Conservation (phyloP, 2,888 invertebrate species). For the Mactromeris polynyma region DNA sequence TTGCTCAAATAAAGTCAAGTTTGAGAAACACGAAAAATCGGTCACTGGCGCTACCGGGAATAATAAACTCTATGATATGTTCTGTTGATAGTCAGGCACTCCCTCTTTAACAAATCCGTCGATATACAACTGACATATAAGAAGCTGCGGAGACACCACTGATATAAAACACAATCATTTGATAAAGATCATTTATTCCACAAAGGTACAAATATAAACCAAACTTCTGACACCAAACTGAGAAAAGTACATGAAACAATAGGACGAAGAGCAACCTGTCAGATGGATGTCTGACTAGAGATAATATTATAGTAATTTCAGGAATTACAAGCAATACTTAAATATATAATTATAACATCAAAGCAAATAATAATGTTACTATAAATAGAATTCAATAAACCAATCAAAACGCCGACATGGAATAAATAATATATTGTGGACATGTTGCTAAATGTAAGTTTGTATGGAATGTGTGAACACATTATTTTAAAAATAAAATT, state of each 20-base stretch:
- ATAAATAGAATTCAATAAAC: neutral
- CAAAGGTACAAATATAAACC: slow-evolving; percentile 1
- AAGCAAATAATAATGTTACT: neutral
- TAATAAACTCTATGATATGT: too few species aligned
- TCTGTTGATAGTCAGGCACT: too few species aligned
- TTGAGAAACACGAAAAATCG: too few species aligned
- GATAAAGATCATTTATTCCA: slow-evolving; percentile 14
- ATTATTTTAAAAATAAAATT: neutral
- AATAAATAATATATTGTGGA: neutral
- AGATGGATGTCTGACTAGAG: too few species aligned
- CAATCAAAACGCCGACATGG: neutral
- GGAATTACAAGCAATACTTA: too few species aligned
- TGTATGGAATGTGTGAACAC: neutral
- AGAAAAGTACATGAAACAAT: neutral
- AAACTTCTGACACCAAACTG: slow-evolving; percentile 6
- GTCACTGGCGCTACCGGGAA: too few species aligned
- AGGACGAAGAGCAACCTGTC: neutral
- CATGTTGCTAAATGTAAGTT: neutral
- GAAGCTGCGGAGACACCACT: neutral
- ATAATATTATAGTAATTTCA: too few species aligned
- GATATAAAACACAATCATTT: neutral
- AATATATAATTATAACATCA: neutral
- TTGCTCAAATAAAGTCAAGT: too few species aligned
- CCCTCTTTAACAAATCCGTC: neutral
- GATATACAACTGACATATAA: too few species aligned